Base-by-base conservation (phyloP, 2,888 invertebrate species). In the Chirona hameri region DNA sequence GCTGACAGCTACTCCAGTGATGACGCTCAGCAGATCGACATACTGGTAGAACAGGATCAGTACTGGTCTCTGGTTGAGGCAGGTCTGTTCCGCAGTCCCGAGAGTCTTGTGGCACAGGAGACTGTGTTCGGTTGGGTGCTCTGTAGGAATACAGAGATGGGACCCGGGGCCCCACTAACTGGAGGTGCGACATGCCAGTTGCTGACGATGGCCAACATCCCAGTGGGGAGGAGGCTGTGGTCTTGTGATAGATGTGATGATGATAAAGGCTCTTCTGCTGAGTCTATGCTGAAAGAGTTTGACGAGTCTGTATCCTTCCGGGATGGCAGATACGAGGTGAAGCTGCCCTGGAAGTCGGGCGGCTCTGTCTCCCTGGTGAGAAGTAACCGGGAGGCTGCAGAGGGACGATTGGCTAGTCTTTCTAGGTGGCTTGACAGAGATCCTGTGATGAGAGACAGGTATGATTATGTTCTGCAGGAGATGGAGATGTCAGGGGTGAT, bases 301-400 rank as follows among this genome's bases (percentile, higher is more conserved):
- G 15, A 60, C 18, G 57, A 9, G 12, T 60, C 57, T 60, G 57
- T 60, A 18, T 15, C 24, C 39, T 81, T 81, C 65, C 39, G 72
- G 31, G 79, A 57, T 65, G 76, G 79, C 27, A 5, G 83, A 29
- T 83, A 83, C 81, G 83, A 81, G 60, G 81, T 83, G 27, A 60
- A 81, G 15, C 69, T 83, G 52, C 83, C 83, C 48, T 83, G 60
- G 79, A 83, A 60, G 12, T 7, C 48, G 46, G 55, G 82, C 39
- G 52, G 82, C 65, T 31, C 57, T 24, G 31, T 81, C 12, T 46
- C 39, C 79, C 57, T n/a, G 9, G 65, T 81, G 82, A 72, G 79
- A 76, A 76, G n/a, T 79, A 76, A 81, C 82, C 48, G 79, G 57
- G 27, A 55, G 15, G 48, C 79, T n/a, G 65, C 79, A 12, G 60